A percentile compares a stretch with the other conserved stretches of the same genome.
Evolutionary conservation across 2,888 invertebrate species (phyloP).

Genomic region (Nemotelus pantherinus): DNA sequence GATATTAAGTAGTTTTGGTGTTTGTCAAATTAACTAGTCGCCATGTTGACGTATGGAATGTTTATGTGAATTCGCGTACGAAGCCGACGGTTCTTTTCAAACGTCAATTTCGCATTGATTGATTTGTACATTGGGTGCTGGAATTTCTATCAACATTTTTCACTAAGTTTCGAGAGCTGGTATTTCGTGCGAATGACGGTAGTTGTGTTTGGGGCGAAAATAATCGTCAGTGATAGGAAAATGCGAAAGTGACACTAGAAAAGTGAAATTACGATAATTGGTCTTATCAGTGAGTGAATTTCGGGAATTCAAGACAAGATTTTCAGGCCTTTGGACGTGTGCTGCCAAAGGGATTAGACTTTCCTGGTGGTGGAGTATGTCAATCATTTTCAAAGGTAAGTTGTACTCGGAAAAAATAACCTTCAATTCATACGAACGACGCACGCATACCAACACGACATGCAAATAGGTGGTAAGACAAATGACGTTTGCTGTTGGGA

Average conservation of each 20-base stretch:
- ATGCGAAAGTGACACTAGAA: no score
- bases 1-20: slow-evolving; percentile 18
- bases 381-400: slow-evolving; percentile 54
- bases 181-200: no score
- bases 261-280: no score
- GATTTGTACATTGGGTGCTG: background rate
- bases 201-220: no score
- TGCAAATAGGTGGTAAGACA: slow-evolving; percentile 23
- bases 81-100: slow-evolving; percentile 14
- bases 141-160: background rate
- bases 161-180: background rate
- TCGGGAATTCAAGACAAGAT: background rate
- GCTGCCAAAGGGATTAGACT: slow-evolving; percentile 25
- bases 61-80: slow-evolving; percentile 15
- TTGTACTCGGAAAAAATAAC: slow-evolving; percentile 25
- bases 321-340: slow-evolving; percentile 14
- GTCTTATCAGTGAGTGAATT: no score
- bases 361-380: slow-evolving; percentile 53
- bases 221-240: no score
- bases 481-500: slow-evolving; percentile 21
- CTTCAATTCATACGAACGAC: slow-evolving; percentile 1
- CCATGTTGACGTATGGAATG: slow-evolving; percentile 27
- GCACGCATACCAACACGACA: background rate
- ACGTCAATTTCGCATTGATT: slow-evolving; percentile 17
- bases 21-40: background rate